Conservation (phyloP, 2,113 vertebrate species). For the Entelurus aequoreus region DNA sequence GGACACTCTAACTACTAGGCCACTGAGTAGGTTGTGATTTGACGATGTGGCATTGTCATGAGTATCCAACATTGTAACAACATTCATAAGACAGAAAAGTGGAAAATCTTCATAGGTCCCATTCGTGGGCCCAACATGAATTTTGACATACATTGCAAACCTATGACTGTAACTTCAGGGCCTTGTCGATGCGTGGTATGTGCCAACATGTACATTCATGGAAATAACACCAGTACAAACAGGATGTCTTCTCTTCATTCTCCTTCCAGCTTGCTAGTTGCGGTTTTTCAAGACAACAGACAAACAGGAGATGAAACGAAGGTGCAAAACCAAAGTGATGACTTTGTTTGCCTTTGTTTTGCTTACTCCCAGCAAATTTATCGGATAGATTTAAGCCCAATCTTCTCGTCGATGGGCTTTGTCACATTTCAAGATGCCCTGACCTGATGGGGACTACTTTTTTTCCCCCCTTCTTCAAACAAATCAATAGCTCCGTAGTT, state of each 20-base stretch:
- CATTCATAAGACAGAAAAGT: too few species aligned
- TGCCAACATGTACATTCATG: slow-evolving; percentile 12
- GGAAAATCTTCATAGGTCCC: too few species aligned
- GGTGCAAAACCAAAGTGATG: background rate
- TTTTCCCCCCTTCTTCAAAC: slow-evolving; percentile 66
- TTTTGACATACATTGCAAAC: too few species aligned
- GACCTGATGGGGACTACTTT: slow-evolving; percentile 73
- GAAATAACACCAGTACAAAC: slow-evolving; percentile 29
- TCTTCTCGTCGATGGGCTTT: slow-evolving; percentile 70
- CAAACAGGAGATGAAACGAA: slow-evolving; percentile 34
- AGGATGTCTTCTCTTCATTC: slow-evolving; percentile 27
- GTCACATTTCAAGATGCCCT: slow-evolving; percentile 76
- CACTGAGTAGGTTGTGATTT: too few species aligned
- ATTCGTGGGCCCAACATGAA: too few species aligned
- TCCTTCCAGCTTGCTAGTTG: slow-evolving; percentile 18
- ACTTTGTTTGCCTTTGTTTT: slow-evolving; percentile 65
- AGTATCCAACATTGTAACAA: too few species aligned
- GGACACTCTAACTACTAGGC: too few species aligned
- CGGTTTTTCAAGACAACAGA: slow-evolving; percentile 34
- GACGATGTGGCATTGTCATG: too few species aligned
- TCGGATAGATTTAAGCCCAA: slow-evolving; percentile 66
- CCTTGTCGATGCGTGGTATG: too few species aligned
- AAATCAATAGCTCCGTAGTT: slow-evolving; percentile 79
- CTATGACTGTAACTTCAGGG: too few species aligned
- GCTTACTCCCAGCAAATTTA: slow-evolving; percentile 55